Conservation (phyloP, 2,888 invertebrate genomes). For the Ecliptopera silaceata region DNA sequence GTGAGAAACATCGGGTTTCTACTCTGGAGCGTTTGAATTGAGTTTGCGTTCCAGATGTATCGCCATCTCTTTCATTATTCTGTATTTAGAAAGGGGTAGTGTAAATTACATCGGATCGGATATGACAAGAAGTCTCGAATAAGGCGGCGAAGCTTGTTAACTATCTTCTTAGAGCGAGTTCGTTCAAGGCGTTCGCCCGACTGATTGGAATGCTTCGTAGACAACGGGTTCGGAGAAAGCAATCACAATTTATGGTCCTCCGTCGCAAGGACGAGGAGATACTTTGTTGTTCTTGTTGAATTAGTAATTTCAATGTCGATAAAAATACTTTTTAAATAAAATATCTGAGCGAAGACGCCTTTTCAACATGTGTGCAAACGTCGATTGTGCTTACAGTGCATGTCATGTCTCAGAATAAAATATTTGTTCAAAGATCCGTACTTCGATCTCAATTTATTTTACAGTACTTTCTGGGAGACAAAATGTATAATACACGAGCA, state of each 20-base stretch:
- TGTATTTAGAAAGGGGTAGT: conserved; percentile 33
- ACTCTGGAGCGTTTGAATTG: conserved; percentile 34
- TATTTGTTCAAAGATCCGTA: no score
- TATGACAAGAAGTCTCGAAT: conserved; percentile 47
- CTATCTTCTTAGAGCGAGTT: conserved; percentile 50
- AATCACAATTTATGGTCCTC: conserved; percentile 62
- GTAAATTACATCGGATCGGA: conserved; percentile 39
- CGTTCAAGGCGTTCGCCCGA: conserved; percentile 49
- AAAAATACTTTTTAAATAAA: neutral
- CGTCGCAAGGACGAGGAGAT: conserved; percentile 41
- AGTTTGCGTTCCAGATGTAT: conserved; percentile 27
- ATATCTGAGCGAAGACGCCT: neutral
- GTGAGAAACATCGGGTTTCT: conserved; percentile 35
- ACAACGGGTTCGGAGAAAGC: conserved; percentile 60
- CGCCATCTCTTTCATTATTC: conserved; percentile 31
- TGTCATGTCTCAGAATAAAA: no score
- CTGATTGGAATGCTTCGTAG: conserved; percentile 61
- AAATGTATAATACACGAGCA: neutral
- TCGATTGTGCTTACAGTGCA: neutral
- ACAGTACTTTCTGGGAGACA: neutral
- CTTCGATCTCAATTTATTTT: neutral
- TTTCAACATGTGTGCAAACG: neutral
- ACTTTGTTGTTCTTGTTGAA: conserved; percentile 34
- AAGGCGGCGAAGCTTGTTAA: conserved; percentile 53
- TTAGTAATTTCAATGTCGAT: conserved; percentile 23